phyloP scores from a whole-genome alignment of 2,888 invertebrate species.

The Synanthedon tipuliformis region DNA sequence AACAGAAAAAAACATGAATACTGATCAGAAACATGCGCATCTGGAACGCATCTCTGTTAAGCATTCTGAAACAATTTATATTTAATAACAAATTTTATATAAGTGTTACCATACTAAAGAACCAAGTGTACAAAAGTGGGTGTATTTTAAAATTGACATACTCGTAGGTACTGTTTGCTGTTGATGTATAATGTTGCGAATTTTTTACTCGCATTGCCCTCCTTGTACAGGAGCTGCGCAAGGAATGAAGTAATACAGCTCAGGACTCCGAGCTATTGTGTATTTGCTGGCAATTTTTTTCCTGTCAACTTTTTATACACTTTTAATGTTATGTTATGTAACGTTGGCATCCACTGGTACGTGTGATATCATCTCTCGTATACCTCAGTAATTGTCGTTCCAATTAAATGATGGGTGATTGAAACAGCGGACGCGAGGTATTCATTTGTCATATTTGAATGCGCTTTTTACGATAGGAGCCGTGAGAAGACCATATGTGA shows the following conservation, averaged over 20 bases:
- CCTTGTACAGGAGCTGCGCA: constrained; percentile 28
- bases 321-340: constrained; percentile 41
- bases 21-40: no score
- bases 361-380: constrained; percentile 32
- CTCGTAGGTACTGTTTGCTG: no score
- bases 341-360: constrained; percentile 13
- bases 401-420: constrained; percentile 33
- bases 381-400: constrained; percentile 27
- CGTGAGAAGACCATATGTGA: not conserved
- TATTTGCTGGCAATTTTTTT: constrained; percentile 48
- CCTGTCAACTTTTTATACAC: constrained; percentile 39
- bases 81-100: no score
- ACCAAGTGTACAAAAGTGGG: no score
- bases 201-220: constrained; percentile 18
- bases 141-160: no score
- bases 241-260: constrained; percentile 66
- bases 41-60: no score
- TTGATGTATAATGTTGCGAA: not conserved
- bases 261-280: constrained; percentile 58
- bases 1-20: no score
- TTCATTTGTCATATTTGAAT: constrained; percentile 16
- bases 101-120: no score
- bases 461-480: not conserved
- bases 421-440: constrained; percentile 24
- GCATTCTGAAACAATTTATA: no score